Evolutionary conservation across 1,140 invertebrate species (phyloP), one percentile per base, ranked within the genome.

Genomic region (Lordiphosa clarofinis): DNA sequence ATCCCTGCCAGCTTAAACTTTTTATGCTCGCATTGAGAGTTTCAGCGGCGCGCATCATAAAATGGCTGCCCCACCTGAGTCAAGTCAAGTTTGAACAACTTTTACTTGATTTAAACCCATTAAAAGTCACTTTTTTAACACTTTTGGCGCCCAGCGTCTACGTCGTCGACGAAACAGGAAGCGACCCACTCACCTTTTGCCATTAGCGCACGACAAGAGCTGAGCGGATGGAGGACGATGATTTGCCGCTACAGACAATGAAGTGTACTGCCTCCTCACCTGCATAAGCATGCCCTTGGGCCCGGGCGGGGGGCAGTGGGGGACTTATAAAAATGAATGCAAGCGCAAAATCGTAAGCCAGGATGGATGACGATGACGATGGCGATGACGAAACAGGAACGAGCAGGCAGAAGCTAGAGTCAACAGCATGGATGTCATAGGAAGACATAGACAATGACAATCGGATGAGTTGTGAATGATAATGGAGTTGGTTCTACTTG

Each of bases 41-140:
- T 50, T 47, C 62, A 65, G 64, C 44, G 75, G 46, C 58, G 67
- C 76, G 67, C 76, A 70, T 82, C 76, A 82, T 82, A 82, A 82
- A 82, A 84, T 47, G 50, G 65, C 52, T 61, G 49, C 40, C 56
- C 37, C 36, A n/a, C 37, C 3, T 15, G n/a, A 11, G 31, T 84
- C 76, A 82, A 82, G 78, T 82, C 76, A 84, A 82, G 73, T 82
- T 82, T 82, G 67, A 82, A 82, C 73, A 84, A 84, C 79, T 84
- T 84, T 84, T 82, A 78, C 78, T 84, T 84, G 78, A 84, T 84
- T 84, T 84, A 84, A 84, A 84, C 79, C 73, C 78, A 84, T 84
- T 84, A 84, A 84, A 84, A 84, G 78, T 86, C 78, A 86, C 78
- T 84, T 84, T 84, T 84, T 84, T 68, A 84, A 78, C 67, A 81